phyloP scores from a whole-genome alignment of 2,113 vertebrate species.

The Regulus satrapa region DNA sequence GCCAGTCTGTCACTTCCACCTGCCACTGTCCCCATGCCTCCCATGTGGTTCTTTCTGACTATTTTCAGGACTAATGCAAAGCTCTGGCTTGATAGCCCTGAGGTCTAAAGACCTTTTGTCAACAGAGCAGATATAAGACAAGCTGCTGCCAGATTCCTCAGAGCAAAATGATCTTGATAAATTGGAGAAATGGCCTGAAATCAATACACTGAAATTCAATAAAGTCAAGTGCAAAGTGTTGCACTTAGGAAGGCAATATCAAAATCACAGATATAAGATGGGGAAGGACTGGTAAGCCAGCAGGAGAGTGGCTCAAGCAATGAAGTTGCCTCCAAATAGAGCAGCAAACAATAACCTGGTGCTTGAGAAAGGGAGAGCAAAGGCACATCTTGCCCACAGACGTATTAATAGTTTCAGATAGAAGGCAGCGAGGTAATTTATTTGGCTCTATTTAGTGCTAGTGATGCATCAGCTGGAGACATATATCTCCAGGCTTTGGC shows the following conservation, averaged over 20 bases:
- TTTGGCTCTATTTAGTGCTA: conserved; percentile 36
- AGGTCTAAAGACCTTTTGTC: conserved; percentile 45
- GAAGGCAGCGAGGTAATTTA: background rate
- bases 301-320: background rate
- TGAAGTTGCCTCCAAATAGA: conserved; percentile 12
- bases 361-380: conserved; percentile 9
- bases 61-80: conserved; percentile 5
- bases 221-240: conserved; percentile 52
- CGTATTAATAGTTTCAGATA: background rate
- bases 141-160: conserved; percentile 40
- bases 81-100: background rate
- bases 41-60: background rate
- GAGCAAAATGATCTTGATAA: conserved; percentile 62
- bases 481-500: background rate
- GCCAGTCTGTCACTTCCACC: background rate
- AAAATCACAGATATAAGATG: background rate
- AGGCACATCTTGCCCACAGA: background rate
- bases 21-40: background rate
- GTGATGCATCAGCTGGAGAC: background rate
- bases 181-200: conserved; percentile 58
- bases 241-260: conserved; percentile 18
- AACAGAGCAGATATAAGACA: conserved; percentile 24
- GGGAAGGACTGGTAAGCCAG: background rate
- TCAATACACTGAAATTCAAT: conserved; percentile 60
- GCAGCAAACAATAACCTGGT: background rate